Percentiles rank a stretch among this genome's conserved stretches.
These are phyloP conservation scores for Podarcis lilfordi DNA, from an alignment of 2,797 vertebrate genomes.

Conservation along the genomic window DNA sequence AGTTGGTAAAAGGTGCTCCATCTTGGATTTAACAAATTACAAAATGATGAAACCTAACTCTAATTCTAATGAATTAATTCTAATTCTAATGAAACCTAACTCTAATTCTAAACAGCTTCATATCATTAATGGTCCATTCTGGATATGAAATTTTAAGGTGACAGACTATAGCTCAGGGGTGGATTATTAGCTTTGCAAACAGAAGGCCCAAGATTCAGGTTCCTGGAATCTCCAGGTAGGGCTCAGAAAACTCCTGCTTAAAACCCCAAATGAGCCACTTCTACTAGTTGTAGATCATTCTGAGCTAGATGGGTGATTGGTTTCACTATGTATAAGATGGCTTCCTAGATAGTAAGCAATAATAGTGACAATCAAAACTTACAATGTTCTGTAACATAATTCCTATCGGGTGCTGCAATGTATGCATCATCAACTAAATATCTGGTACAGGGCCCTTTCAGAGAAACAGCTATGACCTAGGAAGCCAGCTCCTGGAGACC, in stretches of 20 bases:
- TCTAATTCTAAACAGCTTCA: not conserved
- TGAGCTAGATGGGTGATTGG: not conserved
- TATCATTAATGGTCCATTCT: not conserved
- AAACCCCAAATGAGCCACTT: not conserved
- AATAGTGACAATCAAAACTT: not conserved
- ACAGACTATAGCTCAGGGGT: not conserved
- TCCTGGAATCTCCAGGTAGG: not conserved
- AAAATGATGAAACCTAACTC: not conserved
- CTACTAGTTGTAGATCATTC: not conserved
- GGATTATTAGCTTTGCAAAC: not conserved
- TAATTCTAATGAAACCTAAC: not conserved
- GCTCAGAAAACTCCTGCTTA: not conserved
- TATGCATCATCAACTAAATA: too few relatives aligned
- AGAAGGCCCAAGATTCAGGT: not conserved
- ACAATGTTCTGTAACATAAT: not conserved
- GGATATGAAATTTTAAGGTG: not conserved
- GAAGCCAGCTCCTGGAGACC: too few relatives aligned
- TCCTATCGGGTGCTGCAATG: not conserved
- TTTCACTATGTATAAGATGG: not conserved
- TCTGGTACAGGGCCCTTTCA: too few relatives aligned
- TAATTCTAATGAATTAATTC: not conserved
- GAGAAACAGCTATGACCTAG: too few relatives aligned
- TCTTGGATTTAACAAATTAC: not conserved
- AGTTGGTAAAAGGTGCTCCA: not conserved
- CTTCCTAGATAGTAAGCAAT: not conserved